Evolutionary conservation across 2,888 invertebrate species (phyloP).

Genomic region (Ochlodes sylvanus): DNA sequence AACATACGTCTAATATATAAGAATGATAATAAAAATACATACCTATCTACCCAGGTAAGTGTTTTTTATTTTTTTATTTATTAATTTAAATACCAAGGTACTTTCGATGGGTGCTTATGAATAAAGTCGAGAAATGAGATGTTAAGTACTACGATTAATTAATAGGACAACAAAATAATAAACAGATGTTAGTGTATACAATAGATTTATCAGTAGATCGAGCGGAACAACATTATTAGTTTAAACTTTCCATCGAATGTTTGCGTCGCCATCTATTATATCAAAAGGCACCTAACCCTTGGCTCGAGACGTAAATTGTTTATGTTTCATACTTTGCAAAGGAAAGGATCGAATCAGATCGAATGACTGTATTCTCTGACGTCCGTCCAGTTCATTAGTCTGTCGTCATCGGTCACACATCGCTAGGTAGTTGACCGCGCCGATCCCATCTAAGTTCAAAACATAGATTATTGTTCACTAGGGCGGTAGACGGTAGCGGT

Average conservation of each 20-base stretch:
- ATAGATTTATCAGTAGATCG: no score
- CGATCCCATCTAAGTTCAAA: conserved; percentile 18
- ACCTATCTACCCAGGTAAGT: no score
- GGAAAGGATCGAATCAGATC: background rate
- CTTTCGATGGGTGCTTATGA: no score
- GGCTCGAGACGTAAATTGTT: background rate
- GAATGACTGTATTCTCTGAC: background rate
- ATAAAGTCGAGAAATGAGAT: no score
- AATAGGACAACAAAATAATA: no score
- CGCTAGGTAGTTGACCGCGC: conserved; percentile 13
- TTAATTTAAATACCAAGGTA: no score
- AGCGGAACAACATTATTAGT: no score
- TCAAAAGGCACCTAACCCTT: background rate
- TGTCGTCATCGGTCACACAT: background rate
- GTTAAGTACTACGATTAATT: no score
- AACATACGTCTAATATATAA: no score
- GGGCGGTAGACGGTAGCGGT: background rate
- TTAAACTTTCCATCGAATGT: background rate
- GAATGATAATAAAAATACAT: no score
- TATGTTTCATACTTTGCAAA: background rate
- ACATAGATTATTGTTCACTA: conserved; percentile 18
- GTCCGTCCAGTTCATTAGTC: conserved; percentile 4
- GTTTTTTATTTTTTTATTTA: no score
- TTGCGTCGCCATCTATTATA: background rate
- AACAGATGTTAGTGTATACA: no score